Evolutionary conservation across 2,113 vertebrate species (phyloP), one percentile per base, ranked within the genome.

Genomic region (Geothlypis trichas): DNA sequence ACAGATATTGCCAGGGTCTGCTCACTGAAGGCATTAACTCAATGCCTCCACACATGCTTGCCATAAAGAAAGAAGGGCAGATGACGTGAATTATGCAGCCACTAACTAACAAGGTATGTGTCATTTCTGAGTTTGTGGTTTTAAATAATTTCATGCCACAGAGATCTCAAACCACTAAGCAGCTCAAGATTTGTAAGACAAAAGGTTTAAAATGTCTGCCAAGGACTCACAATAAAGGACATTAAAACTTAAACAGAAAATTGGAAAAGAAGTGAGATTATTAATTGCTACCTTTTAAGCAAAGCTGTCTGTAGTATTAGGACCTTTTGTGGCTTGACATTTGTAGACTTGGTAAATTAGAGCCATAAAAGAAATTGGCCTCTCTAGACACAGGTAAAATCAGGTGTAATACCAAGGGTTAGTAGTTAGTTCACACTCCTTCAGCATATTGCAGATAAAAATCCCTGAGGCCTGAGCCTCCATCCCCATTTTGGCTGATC

Each of bases 231-330:
- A 89, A 80, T 55, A 57, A 91, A 65, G 54, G 46, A 81, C 79
- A 66, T 88, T 84, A 92, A 96, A 96, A 90, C 71, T 49, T 68
- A 84, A 82, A 71, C 7, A 82, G 46, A 28, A 73, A 79, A 75
- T 59, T 44, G 78, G 68, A 79, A 95, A 95, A 95, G 49, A 44
- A 71, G 20, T 69, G 18, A 15, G 39, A 82, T 90, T 94, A 91
- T 94, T 97, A 95, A 96, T 87, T 87, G 69, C 87, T 93, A 47
- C 51, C 59, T 79, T 91, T 92, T 90, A 92, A 93, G 76, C 59
- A 93, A 93, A 96, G n/a, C 33, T 76, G 44, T 65, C 78, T 80
- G 68, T 65, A 89, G 61, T 79, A 74, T 63, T 84, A 75, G 69
- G 66, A 94, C 69, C 83, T 75, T 88, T 78, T 66, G 68, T 90